Percentiles rank a stretch among this genome's conserved stretches.
phyloP scores from a whole-genome alignment of 2,888 invertebrate genomes.

The Drosophila nigricruria region DNA sequence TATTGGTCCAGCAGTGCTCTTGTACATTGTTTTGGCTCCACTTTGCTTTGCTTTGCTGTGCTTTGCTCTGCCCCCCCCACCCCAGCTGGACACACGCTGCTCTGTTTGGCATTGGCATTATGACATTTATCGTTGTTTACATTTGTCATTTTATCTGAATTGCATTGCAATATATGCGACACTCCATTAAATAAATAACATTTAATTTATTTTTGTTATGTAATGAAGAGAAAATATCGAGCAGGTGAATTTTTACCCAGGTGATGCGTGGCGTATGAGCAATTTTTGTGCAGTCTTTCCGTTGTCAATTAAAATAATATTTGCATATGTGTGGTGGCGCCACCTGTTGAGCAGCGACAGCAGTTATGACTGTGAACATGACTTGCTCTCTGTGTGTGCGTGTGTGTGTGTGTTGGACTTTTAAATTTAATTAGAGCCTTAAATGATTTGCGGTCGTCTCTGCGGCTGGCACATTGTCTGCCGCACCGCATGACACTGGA shows the following conservation, averaged over 20 bases:
- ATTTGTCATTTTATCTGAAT: slow-evolving; percentile 39
- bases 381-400: no score
- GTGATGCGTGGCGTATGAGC: not conserved
- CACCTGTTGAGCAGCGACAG: slow-evolving; percentile 48
- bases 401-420: slow-evolving; percentile 29
- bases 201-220: slow-evolving; percentile 8
- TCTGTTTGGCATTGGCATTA: slow-evolving; percentile 45
- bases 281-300: slow-evolving; percentile 26
- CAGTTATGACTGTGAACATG: not conserved
- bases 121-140: slow-evolving; percentile 61
- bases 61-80: not conserved
- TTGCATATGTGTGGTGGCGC: slow-evolving; percentile 28
- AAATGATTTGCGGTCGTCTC: slow-evolving; percentile 58
- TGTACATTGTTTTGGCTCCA: slow-evolving; percentile 31
- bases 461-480: slow-evolving; percentile 28
- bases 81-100: not conserved
- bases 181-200: slow-evolving; percentile 24
- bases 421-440: slow-evolving; percentile 58
- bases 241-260: slow-evolving; percentile 18
- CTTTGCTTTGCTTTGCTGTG: slow-evolving; percentile 5
- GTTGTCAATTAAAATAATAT: slow-evolving; percentile 29
- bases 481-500: slow-evolving; percentile 30
- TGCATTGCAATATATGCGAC: slow-evolving; percentile 14
- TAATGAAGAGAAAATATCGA: not conserved
- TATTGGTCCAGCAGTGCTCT: slow-evolving; percentile 57